These are phyloP conservation scores for Lathronympha strigana DNA, from an alignment of 2,888 invertebrate species.

Conservation along the genomic window DNA sequence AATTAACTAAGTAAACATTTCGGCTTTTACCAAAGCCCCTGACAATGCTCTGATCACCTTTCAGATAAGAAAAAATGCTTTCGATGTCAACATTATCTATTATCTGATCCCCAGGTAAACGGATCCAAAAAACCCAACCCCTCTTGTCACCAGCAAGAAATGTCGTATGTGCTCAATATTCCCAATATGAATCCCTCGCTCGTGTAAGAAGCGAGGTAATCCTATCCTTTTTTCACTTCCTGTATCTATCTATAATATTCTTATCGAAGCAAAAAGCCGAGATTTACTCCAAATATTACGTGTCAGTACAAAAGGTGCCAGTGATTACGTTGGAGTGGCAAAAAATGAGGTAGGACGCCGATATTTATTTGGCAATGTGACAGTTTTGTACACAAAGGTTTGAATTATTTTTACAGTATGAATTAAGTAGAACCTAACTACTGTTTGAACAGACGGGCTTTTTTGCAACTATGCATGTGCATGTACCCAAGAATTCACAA, in stretches of 20 bases:
- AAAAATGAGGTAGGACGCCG: conserved; percentile 21
- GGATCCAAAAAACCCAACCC: conserved; percentile 25
- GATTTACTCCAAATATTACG: conserved; percentile 49
- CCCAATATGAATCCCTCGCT: neutral
- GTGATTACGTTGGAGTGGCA: conserved; percentile 44
- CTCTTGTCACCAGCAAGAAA: neutral
- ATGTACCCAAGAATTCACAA: no score
- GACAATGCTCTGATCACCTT: conserved; percentile 15
- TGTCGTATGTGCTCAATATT: neutral
- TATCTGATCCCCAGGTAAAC: conserved; percentile 40
- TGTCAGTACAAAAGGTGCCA: conserved; percentile 48
- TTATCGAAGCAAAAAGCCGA: conserved; percentile 48
- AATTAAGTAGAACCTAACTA: no score
- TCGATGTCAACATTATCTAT: conserved; percentile 44
- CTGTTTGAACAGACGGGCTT: no score
- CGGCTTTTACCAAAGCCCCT: conserved; percentile 4
- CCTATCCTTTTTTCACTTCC: conserved; percentile 49
- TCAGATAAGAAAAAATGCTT: conserved; percentile 41
- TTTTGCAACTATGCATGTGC: no score
- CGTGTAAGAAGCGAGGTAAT: conserved; percentile 22
- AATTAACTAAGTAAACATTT: conserved; percentile 8
- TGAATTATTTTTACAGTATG: neutral
- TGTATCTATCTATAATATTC: conserved; percentile 46
- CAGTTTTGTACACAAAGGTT: neutral
- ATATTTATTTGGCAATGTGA: conserved; percentile 16